Evolutionary conservation across 2,888 invertebrate species (phyloP), one percentile per base, ranked within the genome.

Genomic region (Drosophila pseudotakahashii): DNA sequence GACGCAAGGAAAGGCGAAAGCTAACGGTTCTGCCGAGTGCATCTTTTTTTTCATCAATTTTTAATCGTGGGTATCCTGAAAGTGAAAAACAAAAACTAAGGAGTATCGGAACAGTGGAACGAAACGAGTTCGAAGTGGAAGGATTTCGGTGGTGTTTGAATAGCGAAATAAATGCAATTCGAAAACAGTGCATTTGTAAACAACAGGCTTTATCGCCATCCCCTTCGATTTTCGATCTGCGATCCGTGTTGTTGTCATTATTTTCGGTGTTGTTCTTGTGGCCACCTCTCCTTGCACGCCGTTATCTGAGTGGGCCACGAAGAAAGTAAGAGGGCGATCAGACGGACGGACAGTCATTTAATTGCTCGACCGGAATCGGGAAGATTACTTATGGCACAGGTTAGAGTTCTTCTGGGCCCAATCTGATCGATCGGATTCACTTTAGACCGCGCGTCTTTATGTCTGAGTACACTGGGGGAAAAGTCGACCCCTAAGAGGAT

Each of bases 371-470:
- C 32, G 32, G 39, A 47, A 57, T 37, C 47, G 19, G 16, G 47
- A 14, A 41, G 53, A 53, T 53, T 59, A 23, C 16, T 34, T 26
- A 42, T 23, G 16, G 42, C 53, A 23, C 34, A 59, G 59, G 53
- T 53, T 60, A 53, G 32, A 39, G 23, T 41, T 41, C 14, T 34
- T n/a, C 23, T 41, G 39, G 11, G 10, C n/a, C 9, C 62, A 73
- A 77, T 78, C 72, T 66, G 52, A 66, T 67, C 64, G 72, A 76
- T 78, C 48, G 32, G 78, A 47, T 75, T 69, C 62, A 77, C 51
- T 79, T 79, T n/a, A 74, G 74, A 78, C 71, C 69, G 61, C 47
- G 71, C 68, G 79, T 78, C 74, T 71, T 55, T 63, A 23, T 36
- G 26, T 19, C 32, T 3, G 0, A 7, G 1, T 34, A 26, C 52